Conservation (phyloP, 2,888 invertebrate species). For the Cryptus armator region DNA sequence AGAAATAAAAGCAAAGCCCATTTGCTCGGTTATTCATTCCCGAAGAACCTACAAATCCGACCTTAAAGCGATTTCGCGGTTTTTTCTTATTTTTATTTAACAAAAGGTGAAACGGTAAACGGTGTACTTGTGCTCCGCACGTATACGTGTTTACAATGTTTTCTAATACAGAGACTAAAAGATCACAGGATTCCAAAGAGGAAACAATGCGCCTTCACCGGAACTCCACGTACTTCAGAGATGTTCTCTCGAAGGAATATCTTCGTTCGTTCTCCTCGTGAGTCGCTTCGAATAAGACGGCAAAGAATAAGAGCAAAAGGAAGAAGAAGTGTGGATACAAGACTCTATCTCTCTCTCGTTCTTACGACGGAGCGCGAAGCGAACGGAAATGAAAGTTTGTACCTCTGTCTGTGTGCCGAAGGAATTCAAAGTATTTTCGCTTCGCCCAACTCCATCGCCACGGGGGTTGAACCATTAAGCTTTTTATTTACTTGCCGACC, state of each 20-base stretch:
- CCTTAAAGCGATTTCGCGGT: background rate
- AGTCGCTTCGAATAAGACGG: slow-evolving; percentile 45
- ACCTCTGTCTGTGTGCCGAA: slow-evolving; percentile 49
- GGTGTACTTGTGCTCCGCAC: background rate
- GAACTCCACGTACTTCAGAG: slow-evolving; percentile 45
- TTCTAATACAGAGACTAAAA: slow-evolving; percentile 24
- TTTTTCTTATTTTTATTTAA: background rate
- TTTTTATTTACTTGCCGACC: slow-evolving; percentile 76
- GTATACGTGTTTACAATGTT: slow-evolving; percentile 3
- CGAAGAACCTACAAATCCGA: background rate
- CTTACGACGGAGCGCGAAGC: slow-evolving; percentile 9
- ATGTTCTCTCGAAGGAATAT: slow-evolving; percentile 42
- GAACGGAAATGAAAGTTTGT: slow-evolving; percentile 64
- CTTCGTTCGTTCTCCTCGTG: slow-evolving; percentile 24
- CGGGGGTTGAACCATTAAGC: slow-evolving; percentile 74
- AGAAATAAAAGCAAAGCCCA: background rate
- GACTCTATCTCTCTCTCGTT: background rate
- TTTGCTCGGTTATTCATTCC: background rate
- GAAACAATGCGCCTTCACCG: slow-evolving; percentile 53
- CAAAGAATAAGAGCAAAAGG: slow-evolving; percentile 33
- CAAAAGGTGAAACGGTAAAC: background rate
- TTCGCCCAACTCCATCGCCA: slow-evolving; percentile 73
- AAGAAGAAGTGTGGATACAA: slow-evolving; percentile 50
- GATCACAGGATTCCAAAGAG: slow-evolving; percentile 14
- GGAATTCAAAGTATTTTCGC: slow-evolving; percentile 78